Evolutionary conservation across 2,113 vertebrate species (phyloP), one percentile per base, ranked within the genome.

Genomic region (Ammodytes marinus): DNA sequence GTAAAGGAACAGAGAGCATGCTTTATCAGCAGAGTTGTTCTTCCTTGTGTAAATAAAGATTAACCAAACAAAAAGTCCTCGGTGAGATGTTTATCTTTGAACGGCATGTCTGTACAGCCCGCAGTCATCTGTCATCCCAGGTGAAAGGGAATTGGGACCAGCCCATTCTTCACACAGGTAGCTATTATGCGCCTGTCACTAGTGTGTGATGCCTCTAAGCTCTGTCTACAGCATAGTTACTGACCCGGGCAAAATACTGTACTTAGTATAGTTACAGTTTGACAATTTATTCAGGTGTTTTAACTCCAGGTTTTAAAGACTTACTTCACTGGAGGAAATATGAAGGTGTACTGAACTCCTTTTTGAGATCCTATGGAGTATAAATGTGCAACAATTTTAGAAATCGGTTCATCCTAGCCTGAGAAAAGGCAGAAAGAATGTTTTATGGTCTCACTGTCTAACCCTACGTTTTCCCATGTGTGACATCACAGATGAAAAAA

Each of bases 121-220:
- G 69, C 60, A 70, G n/a, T 14, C 72, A 40, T 67, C 50, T 63
- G 74, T 90, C 77, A 67, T 15, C 65, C 45, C n/a, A 10, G 54
- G 40, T 71, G 57, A 64, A 80, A 65, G 50, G 63, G n/a, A 82
- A 54, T 5, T n/a, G 47, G 49, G 67, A 6, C 70, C 50, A 82
- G 58, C 77, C 89, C 89, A 72, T 47, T 73, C 53, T 83, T 75
- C 73, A 75, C 13, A 85, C 74, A 72, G 72, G 50, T 12, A 10
- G 68, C 27, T 57, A 43, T 84, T 73, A 73, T 46, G 55, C n/a
- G 8, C 53, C 74, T 61, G 69, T 61, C 61, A 53, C 52, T 55
- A 73, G 76, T 52, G 59, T 59, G 71, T 4, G 42, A 70, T 40
- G 68, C 52, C 17, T 0, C 50, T 74, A 45, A 68, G n/a, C 50